Base-by-base conservation (phyloP, 2,797 vertebrate genomes). In the Lacerta agilis region DNA sequence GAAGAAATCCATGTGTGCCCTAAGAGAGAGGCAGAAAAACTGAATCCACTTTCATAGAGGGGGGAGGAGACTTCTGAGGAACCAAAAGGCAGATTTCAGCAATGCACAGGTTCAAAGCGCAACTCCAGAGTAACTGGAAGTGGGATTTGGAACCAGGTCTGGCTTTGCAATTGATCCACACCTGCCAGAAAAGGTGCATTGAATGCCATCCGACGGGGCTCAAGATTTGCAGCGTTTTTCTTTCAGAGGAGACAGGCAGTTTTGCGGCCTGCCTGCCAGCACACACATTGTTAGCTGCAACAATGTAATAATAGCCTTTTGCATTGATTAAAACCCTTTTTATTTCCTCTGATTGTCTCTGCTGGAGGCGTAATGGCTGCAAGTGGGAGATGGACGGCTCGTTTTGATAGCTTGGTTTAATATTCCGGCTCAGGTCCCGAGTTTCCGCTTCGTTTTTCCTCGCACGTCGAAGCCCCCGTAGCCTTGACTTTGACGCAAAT, bases 301-400 rank as follows among this genome's bases (percentile, higher is more conserved):
- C 79, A 66, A 76, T 27, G 79, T 45, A 76, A 82, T 75, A 87
- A 66, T 73, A 43, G 71, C 29, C 79, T 75, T 75, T 18, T 82
- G 55, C 71, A 17, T 66, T 87, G 86, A 87, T 82, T 87, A 75
- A 82, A 75, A 64, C 8, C 10, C 55, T n/a, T 36, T 66, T 49
- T 45, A 66, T 82, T 82, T 66, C 79, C 36, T 29, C 58, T 82
- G 86, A 82, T 87, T 66, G 71, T 25, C 79, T 27, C 79, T 9
- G 36, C 79, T 67, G 71, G 71, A 67, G 38, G 49, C 18, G 33
- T 25, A 20, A 49, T 25, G 8, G 38, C 55, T 38, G 29, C 33
- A 27, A 38, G 55, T 18, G n/a, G 79, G 43, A 73, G 55, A 36
- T 4, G 55, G 79, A 33, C 36, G 17, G 55, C 36, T 45, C 41